Conservation (phyloP, 2,797 vertebrate genomes). For the Tapirus indicus region DNA sequence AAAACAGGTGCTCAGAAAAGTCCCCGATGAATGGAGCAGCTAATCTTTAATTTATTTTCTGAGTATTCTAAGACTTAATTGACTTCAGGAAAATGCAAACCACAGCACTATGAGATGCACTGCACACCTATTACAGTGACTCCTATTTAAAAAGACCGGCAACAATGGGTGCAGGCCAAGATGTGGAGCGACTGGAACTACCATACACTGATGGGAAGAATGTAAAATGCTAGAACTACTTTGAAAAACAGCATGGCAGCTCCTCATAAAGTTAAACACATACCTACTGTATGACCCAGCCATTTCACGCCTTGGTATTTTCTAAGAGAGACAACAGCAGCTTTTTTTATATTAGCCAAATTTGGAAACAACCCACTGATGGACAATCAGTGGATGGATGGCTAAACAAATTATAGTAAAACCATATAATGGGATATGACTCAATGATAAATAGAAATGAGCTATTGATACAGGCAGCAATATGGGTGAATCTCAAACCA, state of each 20-base stretch:
- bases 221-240: neutral
- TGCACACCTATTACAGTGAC: neutral
- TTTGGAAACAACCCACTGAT: neutral
- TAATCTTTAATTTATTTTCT: neutral
- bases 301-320: neutral
- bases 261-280: neutral
- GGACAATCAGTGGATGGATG: neutral
- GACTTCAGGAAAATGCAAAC: neutral
- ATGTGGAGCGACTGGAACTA: neutral
- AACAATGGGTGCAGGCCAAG: neutral
- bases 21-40: neutral
- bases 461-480: neutral
- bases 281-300: neutral
- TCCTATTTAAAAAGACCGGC: neutral
- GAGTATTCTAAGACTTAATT: constrained; percentile 37
- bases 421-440: neutral
- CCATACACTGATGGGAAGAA: neutral
- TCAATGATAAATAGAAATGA: neutral
- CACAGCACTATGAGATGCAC: neutral
- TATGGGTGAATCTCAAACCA: neutral
- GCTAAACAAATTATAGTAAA: neutral
- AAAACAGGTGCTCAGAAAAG: neutral
- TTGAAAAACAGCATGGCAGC: neutral
- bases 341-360: neutral
- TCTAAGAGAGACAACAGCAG: neutral